A percentile compares a stretch with the other conserved stretches of the same genome.
Conservation (phyloP, 2,888 invertebrate species). For the Cheilosia pagana region DNA sequence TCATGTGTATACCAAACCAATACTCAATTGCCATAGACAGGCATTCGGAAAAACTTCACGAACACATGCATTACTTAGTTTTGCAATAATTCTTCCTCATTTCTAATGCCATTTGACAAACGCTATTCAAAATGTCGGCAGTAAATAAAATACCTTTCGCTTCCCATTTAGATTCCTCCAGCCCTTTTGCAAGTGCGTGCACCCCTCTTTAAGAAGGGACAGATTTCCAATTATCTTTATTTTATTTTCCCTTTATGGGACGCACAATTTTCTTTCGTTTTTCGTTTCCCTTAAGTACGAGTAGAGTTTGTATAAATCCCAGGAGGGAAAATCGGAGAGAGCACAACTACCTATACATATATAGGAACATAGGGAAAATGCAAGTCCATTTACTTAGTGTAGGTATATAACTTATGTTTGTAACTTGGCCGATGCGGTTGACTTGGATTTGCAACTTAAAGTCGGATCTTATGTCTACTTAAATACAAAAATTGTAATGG, state of each 20-base stretch:
- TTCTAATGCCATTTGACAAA: slow-evolving; percentile 41
- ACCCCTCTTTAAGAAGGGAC: slow-evolving; percentile 4
- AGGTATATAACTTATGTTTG: not conserved
- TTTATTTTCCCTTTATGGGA: slow-evolving; percentile 12
- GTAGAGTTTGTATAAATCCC: too few relatives aligned
- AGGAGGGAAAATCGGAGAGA: too few relatives aligned
- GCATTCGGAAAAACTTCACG: slow-evolving; percentile 20
- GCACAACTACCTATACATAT: too few relatives aligned
- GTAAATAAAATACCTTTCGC: slow-evolving; percentile 22
- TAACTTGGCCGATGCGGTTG: too few relatives aligned
- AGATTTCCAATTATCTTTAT: slow-evolving; percentile 56
- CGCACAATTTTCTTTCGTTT: too few relatives aligned
- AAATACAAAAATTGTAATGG: too few relatives aligned
- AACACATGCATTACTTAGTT: slow-evolving; percentile 36
- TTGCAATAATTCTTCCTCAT: slow-evolving; percentile 27
- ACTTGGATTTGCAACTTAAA: too few relatives aligned
- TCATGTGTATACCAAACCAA: not conserved
- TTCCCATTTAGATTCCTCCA: not conserved
- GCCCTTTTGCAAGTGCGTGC: slow-evolving; percentile 22
- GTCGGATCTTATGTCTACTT: too few relatives aligned
- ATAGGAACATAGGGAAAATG: too few relatives aligned
- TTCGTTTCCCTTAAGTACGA: too few relatives aligned
- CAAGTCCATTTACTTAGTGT: too few relatives aligned
- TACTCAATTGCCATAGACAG: slow-evolving; percentile 18
- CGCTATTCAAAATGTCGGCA: slow-evolving; percentile 12